Conservation (phyloP, 2,888 invertebrate genomes). For the Odontocolon sp. region DNA sequence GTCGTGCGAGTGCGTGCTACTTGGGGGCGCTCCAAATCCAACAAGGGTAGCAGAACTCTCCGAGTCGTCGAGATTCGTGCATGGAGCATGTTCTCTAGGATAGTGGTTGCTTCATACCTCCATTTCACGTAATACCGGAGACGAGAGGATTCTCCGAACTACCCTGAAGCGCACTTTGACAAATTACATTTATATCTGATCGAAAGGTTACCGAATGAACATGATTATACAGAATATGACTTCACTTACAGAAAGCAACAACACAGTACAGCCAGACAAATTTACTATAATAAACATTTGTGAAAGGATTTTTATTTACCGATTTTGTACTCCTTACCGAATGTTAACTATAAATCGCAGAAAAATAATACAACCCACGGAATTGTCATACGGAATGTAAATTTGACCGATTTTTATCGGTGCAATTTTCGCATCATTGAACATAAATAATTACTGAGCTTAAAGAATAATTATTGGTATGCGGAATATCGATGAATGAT, state of each 20-base stretch:
- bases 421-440: no score
- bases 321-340: no score
- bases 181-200: slow-evolving; percentile 64
- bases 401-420: no score
- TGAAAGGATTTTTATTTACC: not conserved
- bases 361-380: not conserved
- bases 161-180: slow-evolving; percentile 45
- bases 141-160: slow-evolving; percentile 14
- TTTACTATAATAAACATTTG: slow-evolving; percentile 15
- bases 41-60: slow-evolving; percentile 26
- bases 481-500: slow-evolving; percentile 12
- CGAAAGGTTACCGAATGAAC: slow-evolving; percentile 40
- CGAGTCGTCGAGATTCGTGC: slow-evolving; percentile 45
- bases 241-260: not conserved
- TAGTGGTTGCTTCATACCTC: slow-evolving; percentile 35
- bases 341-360: not conserved
- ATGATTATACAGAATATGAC: no score
- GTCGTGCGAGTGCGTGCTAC: slow-evolving; percentile 46
- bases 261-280: slow-evolving; percentile 3
- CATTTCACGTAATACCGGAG: slow-evolving; percentile 41
- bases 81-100: slow-evolving; percentile 34
- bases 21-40: not conserved
- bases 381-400: no score
- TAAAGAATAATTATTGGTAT: slow-evolving; percentile 39
- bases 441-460: no score